Base-by-base conservation (phyloP, 1,140 invertebrate species). In the Chironomus tepperi region DNA sequence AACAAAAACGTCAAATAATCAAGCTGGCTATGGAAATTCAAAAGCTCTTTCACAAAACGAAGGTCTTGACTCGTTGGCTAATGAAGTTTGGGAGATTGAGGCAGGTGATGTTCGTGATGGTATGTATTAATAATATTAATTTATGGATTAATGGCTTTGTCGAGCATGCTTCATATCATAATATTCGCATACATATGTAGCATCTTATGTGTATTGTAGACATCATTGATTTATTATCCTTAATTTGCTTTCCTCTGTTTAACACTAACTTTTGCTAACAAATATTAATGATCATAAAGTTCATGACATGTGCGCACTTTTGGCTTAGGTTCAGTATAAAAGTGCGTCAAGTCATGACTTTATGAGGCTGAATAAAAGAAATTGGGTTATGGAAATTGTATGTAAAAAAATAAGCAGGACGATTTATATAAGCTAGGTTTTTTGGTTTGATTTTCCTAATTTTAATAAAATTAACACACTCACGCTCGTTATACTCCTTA, bases 11-110 rank as follows among this genome's bases (percentile, higher is more conserved):
- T 86, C 84, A 73, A 80, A 34, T 34, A 34, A 85, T 74, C 83
- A 84, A 9, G 79, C 81, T 43, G 84, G 82, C 8, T 34, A 34
- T 5, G 24, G 24, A 34, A 81, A 83, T 77, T 82, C 83, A 2
- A 94, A 94, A 82, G 93, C 94, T 65, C 89, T 94, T 76, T 97
- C 95, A 12, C 95, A 97, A 84, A 94, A 94, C 81, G 95, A 96
- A 84, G 91, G 93, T 7, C 85, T 95, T 18, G 93, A 96, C 83
- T 89, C 88, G 7, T 87, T 93, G 81, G 89, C 89, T 70, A 90
- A 91, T 82, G 92, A 91, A 24, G 86, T 93, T 12, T 93, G 88
- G 74, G 95, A 98, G 84, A 96, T 98, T 75, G 94, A 97, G 84
- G 95, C 95, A 19, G 94, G 94, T 12, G 95, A 97, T 84, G 86